Percentiles rank a stretch among this genome's conserved stretches.
Evolutionary conservation across 2,888 invertebrate genomes (phyloP).

Genomic region (Meloe dianella): DNA sequence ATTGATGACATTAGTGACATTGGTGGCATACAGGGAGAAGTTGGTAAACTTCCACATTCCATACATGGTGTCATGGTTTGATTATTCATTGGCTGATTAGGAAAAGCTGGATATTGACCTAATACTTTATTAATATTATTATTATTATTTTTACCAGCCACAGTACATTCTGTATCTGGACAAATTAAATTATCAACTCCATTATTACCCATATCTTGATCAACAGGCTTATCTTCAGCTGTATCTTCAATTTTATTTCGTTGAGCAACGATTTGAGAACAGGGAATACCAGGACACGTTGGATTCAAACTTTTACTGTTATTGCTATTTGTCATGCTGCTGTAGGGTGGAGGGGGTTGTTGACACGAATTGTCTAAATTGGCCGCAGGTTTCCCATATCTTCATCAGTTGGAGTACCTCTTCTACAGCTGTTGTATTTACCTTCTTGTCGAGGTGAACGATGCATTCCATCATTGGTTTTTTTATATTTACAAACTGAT

Average conservation of each 20-base stretch:
- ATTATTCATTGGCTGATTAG: background rate
- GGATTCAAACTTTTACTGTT: background rate
- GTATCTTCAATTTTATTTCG: background rate
- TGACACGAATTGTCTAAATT: background rate
- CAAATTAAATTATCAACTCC: background rate
- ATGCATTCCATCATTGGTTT: conserved; percentile 36
- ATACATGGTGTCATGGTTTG: background rate
- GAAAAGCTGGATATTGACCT: background rate
- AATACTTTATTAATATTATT: background rate
- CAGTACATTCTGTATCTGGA: background rate
- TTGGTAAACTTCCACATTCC: background rate
- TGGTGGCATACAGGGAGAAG: background rate
- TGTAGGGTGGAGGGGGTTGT: no score
- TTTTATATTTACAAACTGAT: conserved; percentile 57
- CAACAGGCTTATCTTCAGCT: background rate
- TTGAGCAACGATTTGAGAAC: conserved; percentile 15
- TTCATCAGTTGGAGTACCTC: background rate
- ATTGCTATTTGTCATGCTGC: background rate
- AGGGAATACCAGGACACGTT: background rate
- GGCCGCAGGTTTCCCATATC: background rate
- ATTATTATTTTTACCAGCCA: no score
- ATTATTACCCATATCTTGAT: no score
- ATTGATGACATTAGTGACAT: no score
- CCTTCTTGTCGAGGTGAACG: background rate
- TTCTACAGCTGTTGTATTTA: background rate